Conservation (phyloP, 2,888 invertebrate species). For the Watsonalla cultraria region DNA sequence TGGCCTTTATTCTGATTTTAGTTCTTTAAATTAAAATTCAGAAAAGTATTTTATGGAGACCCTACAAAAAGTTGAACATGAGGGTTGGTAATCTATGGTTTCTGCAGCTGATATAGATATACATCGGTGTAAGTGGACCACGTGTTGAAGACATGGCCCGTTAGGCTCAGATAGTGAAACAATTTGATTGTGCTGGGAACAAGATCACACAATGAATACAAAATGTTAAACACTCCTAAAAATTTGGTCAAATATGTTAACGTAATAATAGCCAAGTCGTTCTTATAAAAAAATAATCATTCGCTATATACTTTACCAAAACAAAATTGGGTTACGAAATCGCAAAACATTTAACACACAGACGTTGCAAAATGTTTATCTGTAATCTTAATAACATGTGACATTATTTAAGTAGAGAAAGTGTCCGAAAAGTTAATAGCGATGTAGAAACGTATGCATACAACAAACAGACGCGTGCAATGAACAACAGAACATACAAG, state of each 20-base stretch:
- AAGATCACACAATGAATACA: too few species aligned
- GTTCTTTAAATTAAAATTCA: too few species aligned
- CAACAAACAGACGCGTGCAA: constrained; percentile 16
- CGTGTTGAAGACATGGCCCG: neutral
- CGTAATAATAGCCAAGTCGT: too few species aligned
- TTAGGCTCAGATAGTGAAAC: too few species aligned
- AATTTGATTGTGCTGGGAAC: too few species aligned
- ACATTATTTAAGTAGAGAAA: constrained; percentile 24
- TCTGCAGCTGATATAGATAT: neutral
- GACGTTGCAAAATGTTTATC: constrained; percentile 1
- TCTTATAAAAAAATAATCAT: too few species aligned
- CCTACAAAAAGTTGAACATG: neutral
- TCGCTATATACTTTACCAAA: neutral
- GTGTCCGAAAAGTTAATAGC: constrained; percentile 15
- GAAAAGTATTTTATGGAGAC: too few species aligned
- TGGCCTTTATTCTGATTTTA: too few species aligned
- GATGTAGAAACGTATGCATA: constrained; percentile 5
- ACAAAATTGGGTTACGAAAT: neutral
- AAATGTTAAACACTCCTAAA: neutral
- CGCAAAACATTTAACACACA: neutral
- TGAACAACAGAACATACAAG: constrained; percentile 21
- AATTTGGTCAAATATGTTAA: neutral
- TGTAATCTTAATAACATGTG: constrained; percentile 8
- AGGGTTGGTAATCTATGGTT: neutral
- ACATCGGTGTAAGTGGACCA: neutral